Percentiles rank a stretch among this genome's conserved stretches.
These are phyloP conservation scores for Papilio protenor DNA, from an alignment of 2,888 invertebrate genomes.

Conservation along the genomic window DNA sequence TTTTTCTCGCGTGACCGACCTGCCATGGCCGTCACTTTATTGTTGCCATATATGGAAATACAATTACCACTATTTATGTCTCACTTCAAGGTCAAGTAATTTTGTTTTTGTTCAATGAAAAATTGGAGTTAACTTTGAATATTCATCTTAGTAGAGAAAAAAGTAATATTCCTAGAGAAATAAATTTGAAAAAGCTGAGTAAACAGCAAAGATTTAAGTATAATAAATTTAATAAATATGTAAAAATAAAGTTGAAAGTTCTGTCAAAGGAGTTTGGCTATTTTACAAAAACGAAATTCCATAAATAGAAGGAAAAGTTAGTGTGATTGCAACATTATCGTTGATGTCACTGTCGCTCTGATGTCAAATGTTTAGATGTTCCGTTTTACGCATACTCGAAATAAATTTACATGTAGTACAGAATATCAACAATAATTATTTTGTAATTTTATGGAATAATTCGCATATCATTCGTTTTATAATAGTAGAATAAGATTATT, in stretches of 20 bases:
- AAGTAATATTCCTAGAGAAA: no score
- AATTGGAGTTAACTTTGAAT: neutral
- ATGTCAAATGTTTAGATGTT: neutral
- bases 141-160: neutral
- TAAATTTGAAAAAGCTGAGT: no score
- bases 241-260: no score
- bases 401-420: neutral
- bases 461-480: no score
- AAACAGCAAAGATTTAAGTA: no score
- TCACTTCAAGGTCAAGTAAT: neutral
- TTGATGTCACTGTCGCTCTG: neutral
- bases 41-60: slow-evolving; percentile 55
- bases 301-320: neutral
- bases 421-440: neutral
- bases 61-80: neutral
- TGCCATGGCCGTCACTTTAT: slow-evolving; percentile 63
- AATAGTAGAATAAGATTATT: neutral
- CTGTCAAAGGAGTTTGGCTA: no score
- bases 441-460: no score
- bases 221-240: no score
- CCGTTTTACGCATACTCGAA: neutral
- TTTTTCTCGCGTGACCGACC: slow-evolving; percentile 64
- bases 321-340: neutral
- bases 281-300: neutral
- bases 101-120: neutral